Percentiles rank a stretch among this genome's conserved stretches.
Conservation (phyloP, 1,140 invertebrate species). For the Nixonia krombeini region DNA sequence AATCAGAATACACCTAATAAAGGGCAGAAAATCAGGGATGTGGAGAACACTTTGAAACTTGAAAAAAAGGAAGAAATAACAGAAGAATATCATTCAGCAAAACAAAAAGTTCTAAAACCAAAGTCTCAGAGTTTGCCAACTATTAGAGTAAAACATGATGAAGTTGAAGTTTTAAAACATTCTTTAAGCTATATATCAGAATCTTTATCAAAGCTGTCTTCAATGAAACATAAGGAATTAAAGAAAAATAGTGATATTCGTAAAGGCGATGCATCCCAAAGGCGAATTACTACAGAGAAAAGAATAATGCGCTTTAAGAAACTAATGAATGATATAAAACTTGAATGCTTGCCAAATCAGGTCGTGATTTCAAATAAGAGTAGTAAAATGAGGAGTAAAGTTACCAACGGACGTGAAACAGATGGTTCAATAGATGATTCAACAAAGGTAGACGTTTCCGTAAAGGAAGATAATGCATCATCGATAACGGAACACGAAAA, state of each 20-base stretch:
- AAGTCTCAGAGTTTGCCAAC: slow-evolving; percentile 28
- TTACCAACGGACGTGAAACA: not conserved
- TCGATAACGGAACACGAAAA: no score
- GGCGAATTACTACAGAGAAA: not conserved
- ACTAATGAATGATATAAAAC: slow-evolving; percentile 3
- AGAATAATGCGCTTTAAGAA: not conserved
- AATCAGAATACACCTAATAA: no score
- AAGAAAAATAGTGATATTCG: no score
- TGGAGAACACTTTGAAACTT: no score
- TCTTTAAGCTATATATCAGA: not conserved
- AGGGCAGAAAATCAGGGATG: no score
- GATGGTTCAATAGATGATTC: not conserved
- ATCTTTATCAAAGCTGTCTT: not conserved
- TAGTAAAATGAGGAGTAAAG: not conserved
- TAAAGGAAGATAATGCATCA: not conserved
- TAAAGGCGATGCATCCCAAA: not conserved
- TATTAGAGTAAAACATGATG: not conserved
- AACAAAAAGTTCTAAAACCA: no score
- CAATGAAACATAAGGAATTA: not conserved
- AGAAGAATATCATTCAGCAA: no score
- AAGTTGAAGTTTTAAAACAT: not conserved
- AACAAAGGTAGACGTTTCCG: not conserved
- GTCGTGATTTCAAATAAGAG: not conserved
- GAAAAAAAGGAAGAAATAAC: no score
- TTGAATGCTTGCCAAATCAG: slow-evolving; percentile 3